Evolutionary conservation across 2,888 invertebrate genomes (phyloP).

Genomic region (Drosophila kambysellisi): DNA sequence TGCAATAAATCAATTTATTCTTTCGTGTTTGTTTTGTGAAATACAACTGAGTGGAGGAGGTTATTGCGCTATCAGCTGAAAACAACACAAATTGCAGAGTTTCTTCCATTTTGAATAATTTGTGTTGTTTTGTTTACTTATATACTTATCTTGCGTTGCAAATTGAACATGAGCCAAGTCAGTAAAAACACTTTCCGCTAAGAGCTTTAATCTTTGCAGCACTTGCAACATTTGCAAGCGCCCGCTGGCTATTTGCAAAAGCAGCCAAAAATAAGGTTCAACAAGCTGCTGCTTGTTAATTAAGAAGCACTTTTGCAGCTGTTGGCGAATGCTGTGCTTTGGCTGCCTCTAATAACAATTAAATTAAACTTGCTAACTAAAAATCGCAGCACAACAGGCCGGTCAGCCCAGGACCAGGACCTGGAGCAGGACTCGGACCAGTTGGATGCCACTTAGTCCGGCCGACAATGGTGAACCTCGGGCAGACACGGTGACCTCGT

Average conservation of each 20-base stretch:
- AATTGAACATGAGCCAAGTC: background rate
- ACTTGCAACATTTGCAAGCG: background rate
- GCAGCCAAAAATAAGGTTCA: slow-evolving; percentile 26
- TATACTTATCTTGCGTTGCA: background rate
- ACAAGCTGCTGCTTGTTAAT: slow-evolving; percentile 61
- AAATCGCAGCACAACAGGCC: slow-evolving; percentile 53
- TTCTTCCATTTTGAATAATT: background rate
- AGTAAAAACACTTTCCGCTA: background rate
- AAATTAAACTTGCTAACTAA: slow-evolving; percentile 66
- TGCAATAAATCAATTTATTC: background rate
- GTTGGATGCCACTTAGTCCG: slow-evolving; percentile 42
- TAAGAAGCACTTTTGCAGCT: slow-evolving; percentile 62
- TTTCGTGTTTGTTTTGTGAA: background rate
- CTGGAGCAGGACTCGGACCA: slow-evolving; percentile 4
- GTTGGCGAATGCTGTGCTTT: slow-evolving; percentile 37
- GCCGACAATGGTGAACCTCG: slow-evolving; percentile 37
- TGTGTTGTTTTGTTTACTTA: background rate
- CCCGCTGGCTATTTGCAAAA: slow-evolving; percentile 5
- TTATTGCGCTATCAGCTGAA: background rate
- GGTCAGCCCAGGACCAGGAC: slow-evolving; percentile 27
- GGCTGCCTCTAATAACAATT: slow-evolving; percentile 71
- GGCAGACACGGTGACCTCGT: slow-evolving; percentile 50
- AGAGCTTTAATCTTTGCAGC: background rate
- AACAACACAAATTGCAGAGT: background rate
- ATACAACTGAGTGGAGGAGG: background rate